Evolutionary conservation across 1,140 invertebrate species (phyloP).

Genomic region (Acromyrmex heyeri): DNA sequence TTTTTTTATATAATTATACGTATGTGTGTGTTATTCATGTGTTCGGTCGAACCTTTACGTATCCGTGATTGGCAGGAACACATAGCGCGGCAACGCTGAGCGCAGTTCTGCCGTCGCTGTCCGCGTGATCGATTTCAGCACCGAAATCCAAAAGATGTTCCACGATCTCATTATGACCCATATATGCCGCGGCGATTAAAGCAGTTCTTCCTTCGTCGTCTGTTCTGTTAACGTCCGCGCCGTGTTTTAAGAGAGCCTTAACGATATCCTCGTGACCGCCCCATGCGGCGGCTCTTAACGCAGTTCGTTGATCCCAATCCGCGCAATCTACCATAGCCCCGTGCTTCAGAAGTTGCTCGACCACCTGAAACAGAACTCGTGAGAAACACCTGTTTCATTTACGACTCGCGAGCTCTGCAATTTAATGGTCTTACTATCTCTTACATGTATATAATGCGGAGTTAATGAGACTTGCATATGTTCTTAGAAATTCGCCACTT

Average conservation of each 20-base stretch:
- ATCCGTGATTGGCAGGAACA: constrained; percentile 94
- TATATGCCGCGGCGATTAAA: constrained; percentile 95
- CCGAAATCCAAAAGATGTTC: constrained; percentile 94
- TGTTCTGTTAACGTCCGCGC: constrained; percentile 92
- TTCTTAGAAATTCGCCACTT: constrained; percentile 13
- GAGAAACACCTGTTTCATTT: constrained; percentile 7
- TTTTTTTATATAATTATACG: too few relatives aligned
- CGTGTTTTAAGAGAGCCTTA: constrained; percentile 91
- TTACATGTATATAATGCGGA: not conserved
- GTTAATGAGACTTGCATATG: constrained; percentile 11
- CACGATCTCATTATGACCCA: constrained; percentile 97
- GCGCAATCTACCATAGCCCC: constrained; percentile 94
- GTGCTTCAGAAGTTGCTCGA: constrained; percentile 92
- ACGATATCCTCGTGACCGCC: constrained; percentile 93
- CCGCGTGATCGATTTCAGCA: constrained; percentile 95
- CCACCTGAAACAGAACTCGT: constrained; percentile 88
- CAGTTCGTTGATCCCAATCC: constrained; percentile 91
- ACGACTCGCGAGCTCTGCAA: not conserved
- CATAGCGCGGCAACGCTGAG: constrained; percentile 96
- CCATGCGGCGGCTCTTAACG: constrained; percentile 94
- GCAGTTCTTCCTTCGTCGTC: constrained; percentile 96
- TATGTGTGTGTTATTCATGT: not conserved
- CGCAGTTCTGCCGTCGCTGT: constrained; percentile 97
- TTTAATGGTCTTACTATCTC: constrained; percentile 26
- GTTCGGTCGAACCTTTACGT: constrained; percentile 87